Conservation (phyloP, 2,888 invertebrate species). For the Drosophila picticornis region DNA sequence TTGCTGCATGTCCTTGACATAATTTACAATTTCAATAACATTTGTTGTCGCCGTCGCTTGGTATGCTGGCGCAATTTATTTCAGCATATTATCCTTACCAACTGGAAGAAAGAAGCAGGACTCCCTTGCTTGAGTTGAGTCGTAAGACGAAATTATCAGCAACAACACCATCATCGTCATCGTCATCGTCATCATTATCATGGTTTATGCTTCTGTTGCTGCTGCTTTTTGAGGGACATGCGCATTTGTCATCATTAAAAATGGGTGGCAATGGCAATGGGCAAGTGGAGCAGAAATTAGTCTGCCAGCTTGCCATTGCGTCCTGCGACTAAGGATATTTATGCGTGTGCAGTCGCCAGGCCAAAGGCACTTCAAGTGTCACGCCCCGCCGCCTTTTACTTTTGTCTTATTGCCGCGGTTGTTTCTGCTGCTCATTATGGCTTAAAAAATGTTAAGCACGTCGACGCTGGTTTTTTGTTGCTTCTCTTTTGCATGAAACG, state of each 20-base stretch:
- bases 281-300: constrained; percentile 59
- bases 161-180: constrained; percentile 30
- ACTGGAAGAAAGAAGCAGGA: constrained; percentile 13
- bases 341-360: constrained; percentile 71
- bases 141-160: constrained; percentile 54
- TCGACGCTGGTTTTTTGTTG: constrained; percentile 60
- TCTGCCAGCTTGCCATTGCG: constrained; percentile 30
- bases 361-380: constrained; percentile 65
- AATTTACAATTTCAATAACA: constrained; percentile 79
- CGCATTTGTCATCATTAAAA: constrained; percentile 78
- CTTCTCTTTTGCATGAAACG: constrained; percentile 34
- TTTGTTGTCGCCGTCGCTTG: constrained; percentile 28
- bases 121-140: constrained; percentile 33
- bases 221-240: constrained; percentile 18
- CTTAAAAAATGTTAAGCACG: constrained; percentile 78
- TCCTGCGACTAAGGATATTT: constrained; percentile 62
- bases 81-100: constrained; percentile 49
- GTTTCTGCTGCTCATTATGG: constrained; percentile 67
- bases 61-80: constrained; percentile 62
- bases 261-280: constrained; percentile 42
- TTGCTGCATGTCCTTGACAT: constrained; percentile 76
- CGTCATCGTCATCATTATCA: constrained; percentile 24
- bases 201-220: constrained; percentile 25
- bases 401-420: constrained; percentile 51
- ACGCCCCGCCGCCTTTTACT: constrained; percentile 60